Conservation (phyloP, 23 tunicate species). For the Trididemnum clinides region DNA sequence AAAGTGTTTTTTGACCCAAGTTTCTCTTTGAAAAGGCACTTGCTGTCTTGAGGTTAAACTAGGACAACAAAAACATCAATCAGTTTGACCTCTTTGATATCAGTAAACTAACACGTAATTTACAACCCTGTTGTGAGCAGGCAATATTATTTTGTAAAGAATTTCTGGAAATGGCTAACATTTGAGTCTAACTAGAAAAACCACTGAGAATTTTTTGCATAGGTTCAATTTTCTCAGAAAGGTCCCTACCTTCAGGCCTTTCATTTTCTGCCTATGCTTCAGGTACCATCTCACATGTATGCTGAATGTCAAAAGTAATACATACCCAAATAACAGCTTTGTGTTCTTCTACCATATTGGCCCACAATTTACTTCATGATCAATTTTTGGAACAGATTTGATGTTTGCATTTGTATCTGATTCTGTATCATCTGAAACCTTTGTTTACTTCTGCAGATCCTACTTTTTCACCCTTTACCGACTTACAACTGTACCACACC, state of each 20-base stretch:
- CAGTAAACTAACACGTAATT: too few species aligned
- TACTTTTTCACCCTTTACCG: not conserved
- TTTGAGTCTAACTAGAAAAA: not conserved
- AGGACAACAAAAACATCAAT: too few species aligned
- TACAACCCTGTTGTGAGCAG: too few species aligned
- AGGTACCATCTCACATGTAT: constrained; percentile 3
- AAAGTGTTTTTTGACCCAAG: too few species aligned
- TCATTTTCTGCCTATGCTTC: constrained; percentile 1
- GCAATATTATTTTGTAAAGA: too few species aligned
- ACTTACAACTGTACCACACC: not conserved
- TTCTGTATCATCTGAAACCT: not conserved
- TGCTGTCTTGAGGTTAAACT: too few species aligned
- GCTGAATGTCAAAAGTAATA: not conserved
- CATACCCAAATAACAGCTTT: not conserved
- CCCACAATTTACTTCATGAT: not conserved
- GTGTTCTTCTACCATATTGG: not conserved
- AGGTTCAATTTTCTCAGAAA: not conserved
- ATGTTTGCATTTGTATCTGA: not conserved
- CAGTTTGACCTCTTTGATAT: too few species aligned
- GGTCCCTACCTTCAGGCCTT: not conserved
- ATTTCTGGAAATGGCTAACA: not conserved
- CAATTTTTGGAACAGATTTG: not conserved
- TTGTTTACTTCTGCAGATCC: not conserved
- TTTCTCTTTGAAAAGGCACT: too few species aligned
- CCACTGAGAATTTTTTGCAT: not conserved